Conservation (phyloP, 1,140 invertebrate genomes). For the Drosophila sp. region DNA sequence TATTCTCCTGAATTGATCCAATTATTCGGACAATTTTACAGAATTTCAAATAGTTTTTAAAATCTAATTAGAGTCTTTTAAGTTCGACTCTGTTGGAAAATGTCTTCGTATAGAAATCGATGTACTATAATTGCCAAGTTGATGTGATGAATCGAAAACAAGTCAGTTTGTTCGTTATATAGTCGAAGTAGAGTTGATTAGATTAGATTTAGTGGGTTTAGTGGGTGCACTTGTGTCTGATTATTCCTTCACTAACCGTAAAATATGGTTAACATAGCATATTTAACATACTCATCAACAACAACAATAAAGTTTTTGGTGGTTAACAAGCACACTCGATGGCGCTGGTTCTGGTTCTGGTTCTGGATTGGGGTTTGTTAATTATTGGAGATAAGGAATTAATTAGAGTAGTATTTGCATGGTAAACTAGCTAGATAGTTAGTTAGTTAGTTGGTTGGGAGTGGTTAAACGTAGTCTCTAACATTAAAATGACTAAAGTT, state of each 20-base stretch:
- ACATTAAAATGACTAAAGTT: slow-evolving; percentile 16
- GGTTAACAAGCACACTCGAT: background rate
- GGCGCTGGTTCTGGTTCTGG: background rate
- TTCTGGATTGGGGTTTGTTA: background rate
- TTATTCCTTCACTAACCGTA: slow-evolving; percentile 1
- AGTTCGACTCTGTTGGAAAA: no score
- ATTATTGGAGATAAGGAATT: background rate
- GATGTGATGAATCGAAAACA: background rate
- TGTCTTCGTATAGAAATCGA: no score
- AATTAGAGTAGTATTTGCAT: slow-evolving; percentile 1
- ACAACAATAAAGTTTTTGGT: background rate
- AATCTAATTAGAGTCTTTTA: no score
- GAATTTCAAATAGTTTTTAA: no score
- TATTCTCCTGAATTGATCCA: no score
- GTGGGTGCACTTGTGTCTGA: slow-evolving; percentile 7
- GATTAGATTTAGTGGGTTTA: background rate
- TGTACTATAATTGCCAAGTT: background rate
- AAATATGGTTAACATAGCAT: background rate
- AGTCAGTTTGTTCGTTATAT: background rate
- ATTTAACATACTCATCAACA: slow-evolving; percentile 1
- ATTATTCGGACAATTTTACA: no score
- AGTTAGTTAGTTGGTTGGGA: slow-evolving; percentile 19
- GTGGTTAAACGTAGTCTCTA: slow-evolving; percentile 45
- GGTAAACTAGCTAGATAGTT: slow-evolving; percentile 29
- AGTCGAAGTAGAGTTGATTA: background rate